phyloP scores from a whole-genome alignment of 1,140 invertebrate species.

The Microvelia longipes region DNA sequence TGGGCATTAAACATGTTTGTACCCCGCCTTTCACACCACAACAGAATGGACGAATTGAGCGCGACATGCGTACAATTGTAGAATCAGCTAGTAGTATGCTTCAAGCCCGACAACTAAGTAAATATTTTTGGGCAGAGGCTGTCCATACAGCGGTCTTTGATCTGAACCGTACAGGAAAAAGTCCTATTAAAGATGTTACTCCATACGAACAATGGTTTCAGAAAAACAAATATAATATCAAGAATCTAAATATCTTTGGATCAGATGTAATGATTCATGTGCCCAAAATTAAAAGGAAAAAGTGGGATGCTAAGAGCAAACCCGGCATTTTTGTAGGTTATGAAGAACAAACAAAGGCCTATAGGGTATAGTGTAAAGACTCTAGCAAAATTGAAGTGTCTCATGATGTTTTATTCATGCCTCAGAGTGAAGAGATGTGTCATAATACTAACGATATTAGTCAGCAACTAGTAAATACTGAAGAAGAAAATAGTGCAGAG shows the following conservation, averaged over 20 bases:
- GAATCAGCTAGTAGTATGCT: background rate
- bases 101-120: background rate
- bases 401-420: background rate
- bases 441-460: background rate
- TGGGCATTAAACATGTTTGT: background rate
- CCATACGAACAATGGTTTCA: slow-evolving; percentile 19
- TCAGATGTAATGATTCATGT: slow-evolving; percentile 17
- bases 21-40: background rate
- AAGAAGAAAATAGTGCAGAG: background rate
- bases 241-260: slow-evolving; percentile 25
- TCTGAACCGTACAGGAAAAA: background rate
- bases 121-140: slow-evolving; percentile 10
- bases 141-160: slow-evolving; percentile 1
- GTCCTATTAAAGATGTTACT: slow-evolving; percentile 10
- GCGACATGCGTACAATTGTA: background rate
- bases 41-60: background rate
- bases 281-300: slow-evolving; percentile 14
- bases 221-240: slow-evolving; percentile 15
- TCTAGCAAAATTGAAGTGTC: background rate
- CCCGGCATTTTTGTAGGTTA: slow-evolving; percentile 24
- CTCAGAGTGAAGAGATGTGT: background rate
- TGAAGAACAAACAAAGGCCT: background rate
- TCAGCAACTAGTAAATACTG: background rate
- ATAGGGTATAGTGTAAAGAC: background rate
- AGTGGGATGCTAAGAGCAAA: slow-evolving; percentile 20